Percentiles rank a stretch among this genome's conserved stretches.
phyloP scores from a whole-genome alignment of 2,888 invertebrate genomes.

The Chydorus sphaericus region DNA sequence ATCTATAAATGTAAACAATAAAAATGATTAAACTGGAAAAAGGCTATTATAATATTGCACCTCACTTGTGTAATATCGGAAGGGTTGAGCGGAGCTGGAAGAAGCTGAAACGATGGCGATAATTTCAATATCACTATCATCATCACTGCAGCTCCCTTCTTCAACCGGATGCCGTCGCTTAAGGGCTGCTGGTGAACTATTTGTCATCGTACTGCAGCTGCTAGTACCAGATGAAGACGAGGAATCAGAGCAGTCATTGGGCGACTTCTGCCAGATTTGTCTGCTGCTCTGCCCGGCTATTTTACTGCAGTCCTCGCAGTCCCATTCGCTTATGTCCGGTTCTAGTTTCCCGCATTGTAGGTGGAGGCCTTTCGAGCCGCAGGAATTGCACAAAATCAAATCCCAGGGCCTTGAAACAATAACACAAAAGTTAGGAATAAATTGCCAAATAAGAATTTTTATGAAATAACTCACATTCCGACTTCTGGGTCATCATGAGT shows the following conservation, averaged over 20 bases:
- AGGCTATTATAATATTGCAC: no score
- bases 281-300: constrained; percentile 13
- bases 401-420: constrained; percentile 39
- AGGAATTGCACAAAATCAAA: constrained; percentile 36
- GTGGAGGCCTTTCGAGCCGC: constrained; percentile 41
- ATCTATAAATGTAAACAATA: no score
- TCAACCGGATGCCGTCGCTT: not conserved
- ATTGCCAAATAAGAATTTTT: no score
- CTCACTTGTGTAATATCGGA: no score
- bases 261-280: not conserved
- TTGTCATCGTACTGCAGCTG: not conserved
- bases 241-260: not conserved
- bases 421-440: no score
- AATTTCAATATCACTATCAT: not conserved
- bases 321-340: constrained; percentile 30
- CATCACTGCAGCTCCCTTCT: not conserved
- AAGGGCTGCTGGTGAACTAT: not conserved
- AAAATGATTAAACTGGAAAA: no score
- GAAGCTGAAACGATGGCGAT: no score
- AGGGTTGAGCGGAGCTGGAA: no score
- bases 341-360: constrained; percentile 33
- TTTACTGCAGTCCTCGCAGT: constrained; percentile 34
- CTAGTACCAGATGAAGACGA: no score
- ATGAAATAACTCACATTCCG: constrained; percentile 17
- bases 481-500: constrained; percentile 29